Evolutionary conservation across 2,888 invertebrate genomes (phyloP), one percentile per base, ranked within the genome.

Genomic region (Caenorhabditis zanzibari): DNA sequence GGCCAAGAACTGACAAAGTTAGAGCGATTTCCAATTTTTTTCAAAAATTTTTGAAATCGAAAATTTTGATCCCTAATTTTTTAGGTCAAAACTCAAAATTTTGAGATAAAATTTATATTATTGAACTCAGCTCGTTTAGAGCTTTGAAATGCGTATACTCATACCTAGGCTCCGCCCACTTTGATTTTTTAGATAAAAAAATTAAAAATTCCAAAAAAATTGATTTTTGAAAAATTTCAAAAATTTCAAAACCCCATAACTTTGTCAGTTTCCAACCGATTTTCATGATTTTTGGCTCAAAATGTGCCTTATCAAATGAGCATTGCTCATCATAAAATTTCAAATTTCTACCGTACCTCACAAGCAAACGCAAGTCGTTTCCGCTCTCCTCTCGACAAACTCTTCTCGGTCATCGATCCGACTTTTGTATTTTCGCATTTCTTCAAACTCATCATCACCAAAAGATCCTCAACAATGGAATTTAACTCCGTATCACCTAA

Each of bases 321-420:
- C n/a, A n/a, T n/a, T n/a, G n/a, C n/a, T n/a, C n/a, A n/a, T n/a
- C n/a, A n/a, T n/a, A n/a, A n/a, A n/a, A n/a, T n/a, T n/a, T n/a
- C n/a, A n/a, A n/a, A n/a, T n/a, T n/a, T 14, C 90, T 93, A 63
- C 63, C 41, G n/a, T 54, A 96, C 96, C 94, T 97, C 97, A 0
- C 96, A 96, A 26, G 97, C 98, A 93, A 98, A 97, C 0, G 97
- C 96, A 19, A 98, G 94, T 74, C 98, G 94, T 93, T 97, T 97
- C 94, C 95, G 95, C 93, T 98, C 98, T 0, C 98, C 98, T 0
- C 98, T 97, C 0, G 97, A 97, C 76, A 98, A 95, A 0, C 97
- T 97, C 93, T 96, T 96, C 32, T 86, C 77, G 41, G 76, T 76
- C 35, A 81, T 68, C 61, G 82, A 76, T 19, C 85, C 85, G 28